Percentiles rank a stretch among this genome's conserved stretches.
Evolutionary conservation across 2,113 vertebrate species (phyloP).

Genomic region (Mungos mungo): DNA sequence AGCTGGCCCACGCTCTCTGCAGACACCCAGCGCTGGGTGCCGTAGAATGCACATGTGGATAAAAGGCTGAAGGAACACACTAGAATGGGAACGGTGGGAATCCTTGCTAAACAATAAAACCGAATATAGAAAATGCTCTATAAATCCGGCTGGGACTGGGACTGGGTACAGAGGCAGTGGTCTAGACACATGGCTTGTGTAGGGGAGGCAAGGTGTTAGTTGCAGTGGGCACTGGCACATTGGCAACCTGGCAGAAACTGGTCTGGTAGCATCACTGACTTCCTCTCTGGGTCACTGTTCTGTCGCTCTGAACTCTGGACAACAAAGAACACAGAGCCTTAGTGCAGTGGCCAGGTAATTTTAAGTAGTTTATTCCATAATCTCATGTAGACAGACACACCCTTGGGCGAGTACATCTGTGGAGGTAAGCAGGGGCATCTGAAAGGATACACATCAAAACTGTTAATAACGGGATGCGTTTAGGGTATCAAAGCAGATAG

Average conservation of each 20-base stretch:
- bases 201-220: not conserved
- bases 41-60: not conserved
- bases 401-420: not conserved
- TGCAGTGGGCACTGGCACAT: not conserved
- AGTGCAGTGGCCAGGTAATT: not conserved
- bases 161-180: not conserved
- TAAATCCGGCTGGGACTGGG: not conserved
- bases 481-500: not conserved
- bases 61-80: not conserved
- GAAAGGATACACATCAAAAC: not conserved
- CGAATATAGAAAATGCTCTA: not conserved
- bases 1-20: no score
- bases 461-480: not conserved
- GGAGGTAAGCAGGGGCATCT: not conserved
- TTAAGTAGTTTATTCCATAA: not conserved
- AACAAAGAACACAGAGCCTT: not conserved
- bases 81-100: not conserved
- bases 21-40: not conserved
- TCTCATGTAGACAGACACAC: not conserved
- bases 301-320: not conserved
- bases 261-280: not conserved
- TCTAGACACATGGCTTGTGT: not conserved
- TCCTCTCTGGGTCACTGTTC: not conserved
- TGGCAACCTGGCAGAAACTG: not conserved
- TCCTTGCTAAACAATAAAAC: not conserved